Evolutionary conservation across 2,113 vertebrate genomes (phyloP).

Genomic region (Thamnaconus septentrionalis): DNA sequence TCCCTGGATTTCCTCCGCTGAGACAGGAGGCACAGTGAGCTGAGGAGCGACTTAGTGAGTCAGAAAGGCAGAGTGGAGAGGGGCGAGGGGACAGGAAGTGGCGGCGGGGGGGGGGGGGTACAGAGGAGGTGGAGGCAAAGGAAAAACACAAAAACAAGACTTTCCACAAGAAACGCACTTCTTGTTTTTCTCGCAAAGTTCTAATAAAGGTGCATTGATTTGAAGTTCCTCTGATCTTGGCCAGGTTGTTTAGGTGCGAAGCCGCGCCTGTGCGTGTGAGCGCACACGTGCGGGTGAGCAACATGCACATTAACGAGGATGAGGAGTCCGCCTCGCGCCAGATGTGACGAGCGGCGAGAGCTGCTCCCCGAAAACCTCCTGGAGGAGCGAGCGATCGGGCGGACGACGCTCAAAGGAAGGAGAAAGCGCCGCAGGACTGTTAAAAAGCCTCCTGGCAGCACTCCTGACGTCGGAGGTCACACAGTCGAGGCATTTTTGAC

Average conservation of each 20-base stretch:
- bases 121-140: slow-evolving; percentile 14
- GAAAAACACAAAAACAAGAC: slow-evolving; percentile 11
- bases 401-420: background rate
- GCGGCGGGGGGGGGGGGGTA: slow-evolving; percentile 24
- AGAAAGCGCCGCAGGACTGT: slow-evolving; percentile 38
- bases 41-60: slow-evolving; percentile 41
- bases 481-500: slow-evolving; percentile 34
- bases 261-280: slow-evolving; percentile 1
- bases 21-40: slow-evolving; percentile 63
- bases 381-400: slow-evolving; percentile 23
- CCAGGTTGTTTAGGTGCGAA: too few relatives aligned
- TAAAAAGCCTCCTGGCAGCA: slow-evolving; percentile 52
- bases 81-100: slow-evolving; percentile 19
- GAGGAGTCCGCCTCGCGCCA: slow-evolving; percentile 30
- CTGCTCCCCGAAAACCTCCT: slow-evolving; percentile 29
- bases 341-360: slow-evolving; percentile 54
- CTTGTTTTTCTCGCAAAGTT: too few relatives aligned
- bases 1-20: slow-evolving; percentile 69
- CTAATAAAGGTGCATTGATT: slow-evolving; percentile 18
- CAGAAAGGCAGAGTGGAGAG: slow-evolving; percentile 20
- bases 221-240: slow-evolving; percentile 21
- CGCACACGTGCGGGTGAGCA: slow-evolving; percentile 27
- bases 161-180: slow-evolving; percentile 6
- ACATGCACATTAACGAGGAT: slow-evolving; percentile 36
- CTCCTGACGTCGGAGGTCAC: slow-evolving; percentile 21